Base-by-base conservation (phyloP, 2,888 invertebrate species). In the Melieria omissa region DNA sequence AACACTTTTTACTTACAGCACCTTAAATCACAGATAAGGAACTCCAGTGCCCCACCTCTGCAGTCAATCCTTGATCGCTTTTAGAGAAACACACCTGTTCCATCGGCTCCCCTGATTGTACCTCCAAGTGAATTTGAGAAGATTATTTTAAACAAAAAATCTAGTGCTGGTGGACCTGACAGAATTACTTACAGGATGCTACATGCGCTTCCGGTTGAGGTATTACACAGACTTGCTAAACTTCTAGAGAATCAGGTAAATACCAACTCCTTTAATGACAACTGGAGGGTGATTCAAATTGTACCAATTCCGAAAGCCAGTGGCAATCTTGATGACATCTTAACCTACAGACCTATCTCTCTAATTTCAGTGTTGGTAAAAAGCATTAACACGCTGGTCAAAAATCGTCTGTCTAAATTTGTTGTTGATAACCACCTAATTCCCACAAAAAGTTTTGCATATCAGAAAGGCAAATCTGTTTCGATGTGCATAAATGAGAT, bases 341-440 rank as follows among this genome's bases (percentile, higher is more conserved):
- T 5, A n/a, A 61, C 16, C 61, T 45, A 45, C 12, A 61, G 61
- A n/a, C 46, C 61, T 3, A 61, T 61, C 16, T 61, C 61, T 45
- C 10, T 61, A 3, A 61, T 61, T 6, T 61, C 46, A 5, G 61
- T 61, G 9, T 46, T 44, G 14, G 45, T 46, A n/a, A 14, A 46
- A 61, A 4, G n/a, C 29, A 1, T 46, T 62, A 8, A 62, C 46
- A 44, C 9, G 9, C 7, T n/a, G 47, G 14, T 16, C 47, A 16
- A 29, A 62, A 14, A 4, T 10, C 14, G 29, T 29, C 29, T 29
- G 29, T 29, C 29, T 29, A 3, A 29, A 29, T 2, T 29, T 29
- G 29, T 29, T 29, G 29, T 3, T 3, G 29, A 29, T 3, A 46
- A 29, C 6, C 1, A 5, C 4, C 4, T 46, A 16, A 46, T 62